Conservation (phyloP, 2,797 vertebrate species). For the Erpetoichthys calabaricus region DNA sequence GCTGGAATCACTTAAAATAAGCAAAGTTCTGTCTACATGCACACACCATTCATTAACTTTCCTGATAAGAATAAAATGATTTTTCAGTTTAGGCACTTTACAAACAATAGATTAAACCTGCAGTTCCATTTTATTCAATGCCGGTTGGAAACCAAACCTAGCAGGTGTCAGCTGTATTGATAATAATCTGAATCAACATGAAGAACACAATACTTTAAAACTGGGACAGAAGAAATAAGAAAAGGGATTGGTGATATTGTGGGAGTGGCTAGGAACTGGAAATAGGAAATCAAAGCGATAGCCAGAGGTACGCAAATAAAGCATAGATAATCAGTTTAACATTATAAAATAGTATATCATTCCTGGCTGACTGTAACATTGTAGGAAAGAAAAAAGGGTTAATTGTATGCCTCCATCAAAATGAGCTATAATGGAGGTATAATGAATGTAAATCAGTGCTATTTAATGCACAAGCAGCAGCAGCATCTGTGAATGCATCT, state of each 20-base stretch:
- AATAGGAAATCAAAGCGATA: too few relatives aligned
- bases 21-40: too few relatives aligned
- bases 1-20: too few relatives aligned
- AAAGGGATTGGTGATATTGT: not conserved
- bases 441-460: slow-evolving; percentile 28
- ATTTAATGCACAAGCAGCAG: slow-evolving; percentile 18
- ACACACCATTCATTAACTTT: too few relatives aligned
- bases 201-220: slow-evolving; percentile 8
- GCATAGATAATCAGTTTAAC: slow-evolving; percentile 12
- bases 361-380: slow-evolving; percentile 1
- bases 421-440: slow-evolving; percentile 29
- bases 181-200: not conserved
- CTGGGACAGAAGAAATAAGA: slow-evolving; percentile 3
- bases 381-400: slow-evolving; percentile 6
- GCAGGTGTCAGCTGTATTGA: slow-evolving; percentile 3
- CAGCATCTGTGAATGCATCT: slow-evolving; percentile 35
- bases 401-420: slow-evolving; percentile 25
- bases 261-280: too few relatives aligned
- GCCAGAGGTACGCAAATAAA: too few relatives aligned
- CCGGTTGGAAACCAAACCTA: not conserved
- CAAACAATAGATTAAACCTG: too few relatives aligned
- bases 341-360: slow-evolving; percentile 7
- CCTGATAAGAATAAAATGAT: too few relatives aligned
- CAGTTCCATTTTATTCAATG: not conserved
- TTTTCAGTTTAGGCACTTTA: too few relatives aligned